A percentile compares a stretch with the other conserved stretches of the same genome.
Evolutionary conservation across 2,888 invertebrate genomes (phyloP).

Genomic region (Stomorhina lunata): DNA sequence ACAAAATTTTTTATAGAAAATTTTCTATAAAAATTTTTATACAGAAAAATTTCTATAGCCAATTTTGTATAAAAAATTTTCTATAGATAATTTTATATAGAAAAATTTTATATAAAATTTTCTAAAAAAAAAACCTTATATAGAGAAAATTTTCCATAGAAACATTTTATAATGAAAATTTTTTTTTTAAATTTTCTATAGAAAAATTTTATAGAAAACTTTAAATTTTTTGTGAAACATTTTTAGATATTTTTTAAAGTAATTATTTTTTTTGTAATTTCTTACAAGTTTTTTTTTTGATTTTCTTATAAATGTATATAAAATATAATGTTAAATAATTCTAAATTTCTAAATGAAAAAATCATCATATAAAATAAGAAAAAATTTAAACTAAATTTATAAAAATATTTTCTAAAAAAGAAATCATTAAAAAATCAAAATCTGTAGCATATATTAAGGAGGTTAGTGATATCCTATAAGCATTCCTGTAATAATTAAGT

Average conservation of each 20-base stretch:
- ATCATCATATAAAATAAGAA: background rate
- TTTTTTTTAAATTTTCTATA: no score
- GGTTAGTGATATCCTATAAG: conserved; percentile 70
- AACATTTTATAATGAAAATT: no score
- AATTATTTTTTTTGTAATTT: background rate
- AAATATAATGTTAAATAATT: no score
- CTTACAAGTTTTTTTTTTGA: background rate
- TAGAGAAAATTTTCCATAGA: background rate
- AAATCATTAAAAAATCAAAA: conserved; percentile 36
- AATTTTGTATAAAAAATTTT: no score
- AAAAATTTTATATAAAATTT: background rate
- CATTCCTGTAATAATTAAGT: conserved; percentile 64
- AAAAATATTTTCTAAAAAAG: background rate
- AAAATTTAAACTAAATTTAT: background rate
- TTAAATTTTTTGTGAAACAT: background rate
- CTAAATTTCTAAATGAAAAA: background rate
- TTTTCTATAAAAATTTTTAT: no score
- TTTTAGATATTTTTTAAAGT: background rate
- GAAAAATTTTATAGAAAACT: background rate
- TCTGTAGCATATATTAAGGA: conserved; percentile 59
- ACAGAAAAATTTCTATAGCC: no score
- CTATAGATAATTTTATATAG: no score
- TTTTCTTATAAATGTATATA: background rate
- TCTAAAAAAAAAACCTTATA: background rate
- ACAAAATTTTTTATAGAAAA: background rate